Evolutionary conservation across 2,113 vertebrate genomes (phyloP).

Genomic region (Genyomyrus donnyi): DNA sequence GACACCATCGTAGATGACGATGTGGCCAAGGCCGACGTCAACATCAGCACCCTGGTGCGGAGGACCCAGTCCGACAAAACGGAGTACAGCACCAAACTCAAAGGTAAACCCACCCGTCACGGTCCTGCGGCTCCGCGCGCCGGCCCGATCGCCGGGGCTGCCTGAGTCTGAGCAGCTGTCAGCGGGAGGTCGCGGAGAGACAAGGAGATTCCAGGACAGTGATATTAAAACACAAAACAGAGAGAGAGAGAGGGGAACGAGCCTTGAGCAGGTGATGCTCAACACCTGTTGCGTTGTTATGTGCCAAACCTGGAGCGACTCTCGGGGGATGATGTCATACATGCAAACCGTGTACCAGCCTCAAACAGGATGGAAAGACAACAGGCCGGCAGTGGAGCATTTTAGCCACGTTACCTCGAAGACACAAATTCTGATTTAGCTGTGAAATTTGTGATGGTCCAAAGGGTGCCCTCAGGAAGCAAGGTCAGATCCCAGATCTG

Average conservation of each 20-base stretch:
- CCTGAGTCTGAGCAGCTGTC: not conserved
- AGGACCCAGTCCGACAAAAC: constrained; percentile 94
- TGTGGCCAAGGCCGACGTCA: constrained; percentile 60
- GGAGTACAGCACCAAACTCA: constrained; percentile 86
- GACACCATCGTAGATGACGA: constrained; percentile 72
- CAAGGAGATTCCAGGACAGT: constrained; percentile 1
- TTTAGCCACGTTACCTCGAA: not conserved
- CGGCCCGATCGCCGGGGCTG: not conserved
- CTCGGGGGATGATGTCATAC: constrained; percentile 63
- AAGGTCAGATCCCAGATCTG: not conserved
- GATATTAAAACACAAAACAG: not conserved
- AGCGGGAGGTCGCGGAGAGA: not conserved
- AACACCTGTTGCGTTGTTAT: constrained; percentile 64
- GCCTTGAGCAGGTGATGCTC: constrained; percentile 36
- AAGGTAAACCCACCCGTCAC: constrained; percentile 67
- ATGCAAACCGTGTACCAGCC: constrained; percentile 61
- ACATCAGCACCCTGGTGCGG: constrained; percentile 69
- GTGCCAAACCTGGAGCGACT: constrained; percentile 41
- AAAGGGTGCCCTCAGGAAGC: not conserved
- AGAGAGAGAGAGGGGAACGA: not conserved
- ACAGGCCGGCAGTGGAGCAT: not conserved
- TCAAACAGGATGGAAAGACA: constrained; percentile 19
- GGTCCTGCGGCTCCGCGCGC: not conserved
- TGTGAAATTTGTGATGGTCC: not conserved
- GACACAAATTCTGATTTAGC: not conserved